Conservation (phyloP, 2,797 vertebrate species). For the Anniella stebbinsi region DNA sequence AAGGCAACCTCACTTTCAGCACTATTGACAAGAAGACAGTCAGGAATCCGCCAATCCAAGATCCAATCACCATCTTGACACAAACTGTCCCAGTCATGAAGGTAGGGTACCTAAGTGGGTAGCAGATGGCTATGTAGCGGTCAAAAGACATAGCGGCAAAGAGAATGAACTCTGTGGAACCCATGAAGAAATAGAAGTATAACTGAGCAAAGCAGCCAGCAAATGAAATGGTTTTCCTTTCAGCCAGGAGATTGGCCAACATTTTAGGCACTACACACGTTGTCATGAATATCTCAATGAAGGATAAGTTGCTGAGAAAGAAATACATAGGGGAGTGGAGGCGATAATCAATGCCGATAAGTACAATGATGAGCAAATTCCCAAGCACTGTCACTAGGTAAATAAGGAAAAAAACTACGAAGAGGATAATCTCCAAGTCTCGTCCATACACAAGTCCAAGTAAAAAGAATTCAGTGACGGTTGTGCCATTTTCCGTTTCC, state of each 20-base stretch:
- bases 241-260: conserved; percentile 60
- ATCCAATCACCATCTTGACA: background rate
- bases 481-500: background rate
- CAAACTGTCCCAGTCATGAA: conserved; percentile 11
- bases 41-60: conserved; percentile 18
- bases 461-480: conserved; percentile 65
- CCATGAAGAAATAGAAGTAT: conserved; percentile 59
- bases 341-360: conserved; percentile 54
- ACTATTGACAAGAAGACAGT: conserved; percentile 2
- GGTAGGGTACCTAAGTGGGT: conserved; percentile 27
- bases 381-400: conserved; percentile 64
- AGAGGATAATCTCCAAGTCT: conserved; percentile 52
- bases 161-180: conserved; percentile 35
- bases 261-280: conserved; percentile 68
- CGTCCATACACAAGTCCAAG: conserved; percentile 56
- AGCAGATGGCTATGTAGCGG: conserved; percentile 50
- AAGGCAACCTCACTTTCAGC: conserved; percentile 32
- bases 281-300: conserved; percentile 67
- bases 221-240: conserved; percentile 65
- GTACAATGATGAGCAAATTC: conserved; percentile 59
- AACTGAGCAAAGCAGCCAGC: conserved; percentile 65
- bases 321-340: conserved; percentile 72
- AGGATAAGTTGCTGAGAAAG: conserved; percentile 63
- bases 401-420: conserved; percentile 53
- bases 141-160: conserved; percentile 33